Base-by-base conservation (phyloP, 2,888 invertebrate species). In the Acrobasis repandana region DNA sequence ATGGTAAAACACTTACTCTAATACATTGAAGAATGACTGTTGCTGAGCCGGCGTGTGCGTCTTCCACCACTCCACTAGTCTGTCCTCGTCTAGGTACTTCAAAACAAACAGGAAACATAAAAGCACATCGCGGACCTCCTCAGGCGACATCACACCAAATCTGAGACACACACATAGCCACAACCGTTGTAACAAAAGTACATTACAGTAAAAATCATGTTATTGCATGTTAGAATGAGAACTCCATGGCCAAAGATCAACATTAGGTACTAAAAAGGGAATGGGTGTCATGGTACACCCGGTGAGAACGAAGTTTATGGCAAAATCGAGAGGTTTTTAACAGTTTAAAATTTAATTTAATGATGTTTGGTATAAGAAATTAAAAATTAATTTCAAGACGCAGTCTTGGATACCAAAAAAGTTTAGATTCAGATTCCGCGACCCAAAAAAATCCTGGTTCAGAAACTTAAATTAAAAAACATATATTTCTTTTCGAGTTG, bases 61-160 rank as follows among this genome's bases (percentile, higher is more conserved):
- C 79, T 96, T 96, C 97, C 98, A 98, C 97, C 97, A 98, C 50
- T 96, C 95, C 58, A 97, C 94, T 62, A 98, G 94, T 73, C 97
- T 95, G 68, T 97, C 97, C 80, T 98, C 97, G 50, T 97, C 96
- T 70, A 98, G 88, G 87, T 98, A 96, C 85, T 98, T 98, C 64
- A 98, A 93, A 61, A 98, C 95, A 86, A 97, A 98, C 65, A 99
- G 93, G 90, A 98, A 97, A 82, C 97, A 97, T 61, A 98, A 90
- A 60, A 98, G 93, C 66, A 98, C 93, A 85, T 98, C 98, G 78
- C 96, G 96, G 65, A 97, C 96, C 91, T 98, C 98, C 48, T 94
- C 93, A 0, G 95, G 89, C 49, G 92, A 92, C 88, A 93, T 86
- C 76, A 93, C 92, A 77, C 93, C 93, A 70, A 92, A 93, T 82